These are phyloP conservation scores for Oxyura jamaicensis DNA, from an alignment of 2,113 vertebrate species.

Conservation along the genomic window DNA sequence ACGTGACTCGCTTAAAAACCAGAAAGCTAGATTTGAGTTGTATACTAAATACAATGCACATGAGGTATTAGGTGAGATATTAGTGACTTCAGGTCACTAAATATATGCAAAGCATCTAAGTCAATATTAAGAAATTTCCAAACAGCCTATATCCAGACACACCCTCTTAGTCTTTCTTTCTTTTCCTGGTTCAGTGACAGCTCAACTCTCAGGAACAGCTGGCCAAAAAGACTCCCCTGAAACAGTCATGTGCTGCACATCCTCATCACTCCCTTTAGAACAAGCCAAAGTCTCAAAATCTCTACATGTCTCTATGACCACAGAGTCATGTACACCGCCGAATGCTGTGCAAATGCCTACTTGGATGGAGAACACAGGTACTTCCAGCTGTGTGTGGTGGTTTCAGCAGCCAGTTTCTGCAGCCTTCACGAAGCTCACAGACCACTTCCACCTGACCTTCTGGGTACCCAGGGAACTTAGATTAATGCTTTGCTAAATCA, in stretches of 20 bases:
- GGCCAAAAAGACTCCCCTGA: neutral
- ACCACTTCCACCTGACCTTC: too few species aligned
- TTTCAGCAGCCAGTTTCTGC: too few species aligned
- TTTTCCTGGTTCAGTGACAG: neutral
- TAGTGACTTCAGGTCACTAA: neutral
- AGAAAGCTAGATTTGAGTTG: neutral
- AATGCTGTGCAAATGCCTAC: rapidly evolving
- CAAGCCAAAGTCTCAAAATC: neutral
- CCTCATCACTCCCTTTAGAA: too few species aligned
- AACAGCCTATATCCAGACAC: rapidly evolving
- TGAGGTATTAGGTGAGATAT: rapidly evolving
- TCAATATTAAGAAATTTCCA: neutral
- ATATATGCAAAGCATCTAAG: neutral
- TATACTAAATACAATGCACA: too few species aligned
- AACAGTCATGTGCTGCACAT: neutral
- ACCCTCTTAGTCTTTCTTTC: neutral
- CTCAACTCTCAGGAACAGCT: neutral
- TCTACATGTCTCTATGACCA: neutral
- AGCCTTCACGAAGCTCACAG: too few species aligned
- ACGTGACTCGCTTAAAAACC: neutral
- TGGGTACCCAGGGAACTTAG: too few species aligned
- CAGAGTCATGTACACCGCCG: neutral
- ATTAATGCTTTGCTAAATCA: too few species aligned
- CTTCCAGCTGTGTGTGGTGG: neutral
- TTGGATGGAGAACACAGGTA: neutral